Base-by-base conservation (phyloP, 2,113 vertebrate species). In the Carassius auratus region DNA sequence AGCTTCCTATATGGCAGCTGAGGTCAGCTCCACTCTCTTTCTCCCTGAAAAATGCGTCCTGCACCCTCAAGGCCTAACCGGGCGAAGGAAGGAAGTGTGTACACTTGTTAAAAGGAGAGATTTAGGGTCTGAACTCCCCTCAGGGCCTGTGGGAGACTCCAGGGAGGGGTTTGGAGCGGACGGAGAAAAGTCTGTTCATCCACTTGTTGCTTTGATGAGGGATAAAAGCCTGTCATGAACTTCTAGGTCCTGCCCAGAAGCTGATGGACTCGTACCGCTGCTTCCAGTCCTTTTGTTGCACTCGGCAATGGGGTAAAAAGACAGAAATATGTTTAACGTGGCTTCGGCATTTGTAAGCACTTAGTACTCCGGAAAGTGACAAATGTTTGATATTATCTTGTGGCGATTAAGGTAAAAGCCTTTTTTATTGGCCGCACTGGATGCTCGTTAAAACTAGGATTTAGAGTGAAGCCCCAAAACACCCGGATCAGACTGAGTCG, bases 121-220 rank as follows among this genome's bases (percentile, higher is more conserved):
- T 95, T 96, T 95, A 94, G 90, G 93, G 90, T 90, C 93, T 83
- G 86, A 92, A 87, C 89, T 94, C 94, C 92, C 91, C 84, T 83
- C 88, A 93, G 93, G 92, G 88, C 86, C 88, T 91, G 88, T 73
- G 59, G 91, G 91, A 86, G 83, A 93, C 90, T 87, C 82, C 86
- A 88, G 83, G 81, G 91, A 91, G 86, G 23, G 90, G 87, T 87
- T 84, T 90, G 92, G 90, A 94, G 90, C 92, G 88, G 90, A 84
- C 90, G 68, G 87, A 89, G 88, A 87, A 91, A 90, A 90, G 92
- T 94, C 95, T 96, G 94, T 92, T 96, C 93, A 94, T 96, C 93
- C 93, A 96, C 96, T 97, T 98, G 97, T 96, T 96, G 96, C 95
- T 96, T 96, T 96, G 95, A 95, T 96, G 94, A 90, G 21, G 88